phyloP scores from a whole-genome alignment of 2,888 invertebrate species.

The Pseudoips prasinana region DNA sequence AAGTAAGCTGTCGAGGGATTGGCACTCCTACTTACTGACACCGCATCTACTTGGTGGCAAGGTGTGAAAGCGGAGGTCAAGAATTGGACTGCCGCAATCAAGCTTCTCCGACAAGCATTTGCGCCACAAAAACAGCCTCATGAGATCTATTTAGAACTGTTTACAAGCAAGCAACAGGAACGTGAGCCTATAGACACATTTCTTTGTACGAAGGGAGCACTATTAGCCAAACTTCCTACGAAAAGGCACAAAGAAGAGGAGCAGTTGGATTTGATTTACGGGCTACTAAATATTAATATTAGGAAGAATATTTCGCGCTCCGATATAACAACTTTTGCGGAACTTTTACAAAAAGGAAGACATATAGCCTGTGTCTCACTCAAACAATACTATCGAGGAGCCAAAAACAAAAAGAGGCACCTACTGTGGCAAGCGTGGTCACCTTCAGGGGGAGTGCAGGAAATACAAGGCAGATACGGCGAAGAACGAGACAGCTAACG shows the following conservation, averaged over 20 bases:
- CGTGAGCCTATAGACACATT: slow-evolving; percentile 1
- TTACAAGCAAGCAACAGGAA: background rate
- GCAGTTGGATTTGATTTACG: slow-evolving; percentile 1
- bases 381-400: background rate
- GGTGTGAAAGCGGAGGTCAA: background rate
- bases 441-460: background rate
- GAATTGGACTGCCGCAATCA: background rate
- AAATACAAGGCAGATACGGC: background rate
- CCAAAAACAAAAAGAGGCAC: background rate
- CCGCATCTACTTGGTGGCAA: background rate
- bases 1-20: background rate
- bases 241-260: slow-evolving; percentile 4
- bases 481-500: background rate
- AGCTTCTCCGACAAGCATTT: background rate
- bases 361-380: background rate
- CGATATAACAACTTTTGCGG: background rate
- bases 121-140: slow-evolving; percentile 3
- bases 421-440: slow-evolving; percentile 2
- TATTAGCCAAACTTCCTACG: background rate
- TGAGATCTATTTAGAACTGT: slow-evolving; percentile 1
- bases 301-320: background rate
- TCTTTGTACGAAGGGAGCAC: slow-evolving; percentile 1
- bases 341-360: slow-evolving; percentile 1
- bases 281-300: background rate
- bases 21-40: background rate